A percentile compares a stretch with the other conserved stretches of the same genome.
Evolutionary conservation across 2,113 vertebrate genomes (phyloP).

Genomic region (Boulengeromyrus knoepffleri): DNA sequence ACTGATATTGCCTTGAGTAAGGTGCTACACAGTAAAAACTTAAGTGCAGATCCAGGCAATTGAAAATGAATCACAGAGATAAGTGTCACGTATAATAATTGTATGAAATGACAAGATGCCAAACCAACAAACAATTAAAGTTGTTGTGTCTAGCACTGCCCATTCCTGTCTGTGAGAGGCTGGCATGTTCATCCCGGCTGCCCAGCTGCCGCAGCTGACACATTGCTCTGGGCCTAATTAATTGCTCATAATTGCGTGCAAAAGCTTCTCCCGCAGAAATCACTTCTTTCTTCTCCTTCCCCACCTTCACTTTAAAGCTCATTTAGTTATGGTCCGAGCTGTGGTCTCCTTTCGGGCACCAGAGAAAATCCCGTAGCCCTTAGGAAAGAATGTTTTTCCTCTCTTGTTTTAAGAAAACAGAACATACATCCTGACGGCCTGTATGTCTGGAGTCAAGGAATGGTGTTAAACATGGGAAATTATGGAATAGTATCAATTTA

Average conservation of each 20-base stretch:
- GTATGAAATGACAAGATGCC: not conserved
- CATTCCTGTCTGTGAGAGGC: not conserved
- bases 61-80: not conserved
- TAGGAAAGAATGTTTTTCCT: not conserved
- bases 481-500: not conserved
- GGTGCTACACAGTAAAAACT: not conserved
- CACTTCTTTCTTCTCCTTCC: not conserved
- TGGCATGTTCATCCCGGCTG: not conserved
- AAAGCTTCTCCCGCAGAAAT: not conserved
- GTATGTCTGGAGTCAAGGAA: not conserved
- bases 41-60: not conserved
- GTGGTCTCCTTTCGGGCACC: not conserved
- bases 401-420: not conserved
- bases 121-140: not conserved
- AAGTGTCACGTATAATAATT: not conserved
- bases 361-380: not conserved
- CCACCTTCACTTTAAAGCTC: not conserved
- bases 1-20: not conserved
- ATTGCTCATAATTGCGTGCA: not conserved
- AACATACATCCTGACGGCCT: not conserved
- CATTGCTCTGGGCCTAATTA: constrained; percentile 5
- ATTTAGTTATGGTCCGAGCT: not conserved
- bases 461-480: not conserved
- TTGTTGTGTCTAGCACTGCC: not conserved
- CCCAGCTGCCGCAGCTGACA: not conserved